Evolutionary conservation across 1,140 invertebrate species (phyloP).

Genomic region (Drosophila setifemur): DNA sequence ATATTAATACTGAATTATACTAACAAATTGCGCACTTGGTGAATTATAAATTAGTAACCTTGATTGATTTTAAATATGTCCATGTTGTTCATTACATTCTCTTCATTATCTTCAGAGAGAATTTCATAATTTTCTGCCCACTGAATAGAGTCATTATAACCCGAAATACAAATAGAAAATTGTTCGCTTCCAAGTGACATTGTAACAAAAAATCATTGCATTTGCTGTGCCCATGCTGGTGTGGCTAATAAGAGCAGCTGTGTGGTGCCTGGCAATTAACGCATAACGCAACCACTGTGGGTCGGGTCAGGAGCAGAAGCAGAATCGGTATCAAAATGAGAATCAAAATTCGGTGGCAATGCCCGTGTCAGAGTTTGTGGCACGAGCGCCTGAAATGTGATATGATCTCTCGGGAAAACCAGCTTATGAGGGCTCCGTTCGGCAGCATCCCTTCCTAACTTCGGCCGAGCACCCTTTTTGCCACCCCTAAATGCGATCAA

Average conservation of each 20-base stretch:
- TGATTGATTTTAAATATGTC: too few relatives aligned
- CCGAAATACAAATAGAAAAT: too few relatives aligned
- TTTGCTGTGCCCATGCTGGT: slow-evolving; percentile 42
- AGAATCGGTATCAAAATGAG: not conserved
- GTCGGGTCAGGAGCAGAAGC: slow-evolving; percentile 1
- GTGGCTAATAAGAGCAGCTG: slow-evolving; percentile 56
- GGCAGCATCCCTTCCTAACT: slow-evolving; percentile 33
- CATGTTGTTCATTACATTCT: too few relatives aligned
- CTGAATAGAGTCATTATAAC: too few relatives aligned
- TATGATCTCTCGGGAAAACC: slow-evolving; percentile 40
- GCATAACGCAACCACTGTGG: slow-evolving; percentile 16
- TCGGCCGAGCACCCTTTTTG: slow-evolving; percentile 27
- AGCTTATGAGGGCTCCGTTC: slow-evolving; percentile 41
- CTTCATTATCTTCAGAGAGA: too few relatives aligned
- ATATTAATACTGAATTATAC: too few relatives aligned
- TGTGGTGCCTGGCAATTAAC: slow-evolving; percentile 44
- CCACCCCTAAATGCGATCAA: slow-evolving; percentile 39
- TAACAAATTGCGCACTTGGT: too few relatives aligned
- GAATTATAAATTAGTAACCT: too few relatives aligned
- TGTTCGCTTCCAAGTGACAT: too few relatives aligned
- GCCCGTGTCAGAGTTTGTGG: slow-evolving; percentile 60
- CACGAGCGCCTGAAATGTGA: slow-evolving; percentile 60
- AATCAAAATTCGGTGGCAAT: slow-evolving; percentile 27
- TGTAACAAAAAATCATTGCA: too few relatives aligned
- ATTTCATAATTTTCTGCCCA: too few relatives aligned